phyloP scores from a whole-genome alignment of 1,140 invertebrate genomes.

The Pseudomyrmex dendroicus region DNA sequence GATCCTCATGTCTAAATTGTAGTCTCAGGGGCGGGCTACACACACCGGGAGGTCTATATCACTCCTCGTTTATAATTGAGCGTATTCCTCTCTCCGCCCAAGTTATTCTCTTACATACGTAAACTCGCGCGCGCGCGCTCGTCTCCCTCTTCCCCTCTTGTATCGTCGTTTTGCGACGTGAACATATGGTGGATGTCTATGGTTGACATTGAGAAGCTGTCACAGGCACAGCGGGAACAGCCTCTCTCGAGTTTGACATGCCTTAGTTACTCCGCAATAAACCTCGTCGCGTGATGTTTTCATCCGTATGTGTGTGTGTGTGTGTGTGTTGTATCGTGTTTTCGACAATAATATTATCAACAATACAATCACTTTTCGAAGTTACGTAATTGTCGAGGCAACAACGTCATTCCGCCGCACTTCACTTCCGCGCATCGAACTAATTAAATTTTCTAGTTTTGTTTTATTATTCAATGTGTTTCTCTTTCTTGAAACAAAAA shows the following conservation, averaged over 20 bases:
- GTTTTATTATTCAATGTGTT: neutral
- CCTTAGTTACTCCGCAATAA: neutral
- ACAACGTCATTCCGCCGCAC: no score
- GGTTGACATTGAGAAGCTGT: constrained; percentile 46
- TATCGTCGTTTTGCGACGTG: constrained; percentile 11
- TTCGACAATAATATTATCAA: no score
- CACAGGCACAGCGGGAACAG: neutral
- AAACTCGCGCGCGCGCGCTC: neutral
- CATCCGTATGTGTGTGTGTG: no score
- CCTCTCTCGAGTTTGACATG: constrained; percentile 17
- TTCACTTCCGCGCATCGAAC: no score
- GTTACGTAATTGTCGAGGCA: no score
- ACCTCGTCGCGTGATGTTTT: no score
- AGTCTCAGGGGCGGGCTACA: constrained; percentile 21
- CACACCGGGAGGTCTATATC: constrained; percentile 50
- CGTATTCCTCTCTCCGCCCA: neutral
- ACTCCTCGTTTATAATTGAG: constrained; percentile 62
- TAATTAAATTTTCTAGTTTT: neutral
- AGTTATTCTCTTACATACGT: constrained; percentile 39
- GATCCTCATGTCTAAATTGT: constrained; percentile 61
- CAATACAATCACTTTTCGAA: no score
- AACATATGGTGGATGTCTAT: constrained; percentile 17
- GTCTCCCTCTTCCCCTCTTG: constrained; percentile 19
- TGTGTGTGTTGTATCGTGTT: no score
- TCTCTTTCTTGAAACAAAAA: constrained; percentile 8